Percentiles rank a stretch among this genome's conserved stretches.
phyloP scores from a whole-genome alignment of 2,113 vertebrate genomes.

The Symphodus melops region DNA sequence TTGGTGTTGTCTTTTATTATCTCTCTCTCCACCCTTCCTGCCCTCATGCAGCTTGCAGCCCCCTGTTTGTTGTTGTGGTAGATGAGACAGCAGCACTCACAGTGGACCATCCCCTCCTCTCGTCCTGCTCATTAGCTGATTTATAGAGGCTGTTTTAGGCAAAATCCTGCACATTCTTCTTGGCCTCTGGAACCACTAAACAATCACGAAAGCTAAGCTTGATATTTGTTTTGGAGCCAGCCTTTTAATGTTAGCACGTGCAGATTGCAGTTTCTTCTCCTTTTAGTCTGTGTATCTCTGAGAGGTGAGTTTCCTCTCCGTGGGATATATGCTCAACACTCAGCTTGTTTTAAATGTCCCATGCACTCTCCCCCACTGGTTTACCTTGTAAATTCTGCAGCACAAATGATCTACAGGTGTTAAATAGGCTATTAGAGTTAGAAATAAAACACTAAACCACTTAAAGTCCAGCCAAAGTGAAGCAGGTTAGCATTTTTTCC shows the following conservation, averaged over 20 bases:
- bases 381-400: not conserved
- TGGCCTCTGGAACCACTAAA: conserved; percentile 8
- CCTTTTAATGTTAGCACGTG: conserved; percentile 23
- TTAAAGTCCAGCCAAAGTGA: not conserved
- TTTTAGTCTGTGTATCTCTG: conserved; percentile 10
- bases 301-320: not conserved
- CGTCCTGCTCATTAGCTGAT: not conserved
- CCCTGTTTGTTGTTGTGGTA: conserved; percentile 14
- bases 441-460: not conserved
- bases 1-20: conserved; percentile 65
- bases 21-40: conserved; percentile 71
- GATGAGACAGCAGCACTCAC: conserved; percentile 25
- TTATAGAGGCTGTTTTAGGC: not conserved
- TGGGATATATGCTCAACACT: not conserved
- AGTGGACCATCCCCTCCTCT: conserved; percentile 1
- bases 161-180: conserved; percentile 7
- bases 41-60: conserved; percentile 29
- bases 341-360: conserved; percentile 4
- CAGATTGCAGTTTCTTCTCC: conserved; percentile 27
- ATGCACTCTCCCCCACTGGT: not conserved
- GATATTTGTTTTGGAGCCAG: conserved; percentile 7
- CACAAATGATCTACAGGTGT: not conserved
- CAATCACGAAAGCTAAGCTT: conserved; percentile 36
- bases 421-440: not conserved
- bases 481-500: not conserved